A percentile compares a stretch with the other conserved stretches of the same genome.
phyloP scores from a whole-genome alignment of 2,888 invertebrate genomes.

The Agonum fuliginosum region DNA sequence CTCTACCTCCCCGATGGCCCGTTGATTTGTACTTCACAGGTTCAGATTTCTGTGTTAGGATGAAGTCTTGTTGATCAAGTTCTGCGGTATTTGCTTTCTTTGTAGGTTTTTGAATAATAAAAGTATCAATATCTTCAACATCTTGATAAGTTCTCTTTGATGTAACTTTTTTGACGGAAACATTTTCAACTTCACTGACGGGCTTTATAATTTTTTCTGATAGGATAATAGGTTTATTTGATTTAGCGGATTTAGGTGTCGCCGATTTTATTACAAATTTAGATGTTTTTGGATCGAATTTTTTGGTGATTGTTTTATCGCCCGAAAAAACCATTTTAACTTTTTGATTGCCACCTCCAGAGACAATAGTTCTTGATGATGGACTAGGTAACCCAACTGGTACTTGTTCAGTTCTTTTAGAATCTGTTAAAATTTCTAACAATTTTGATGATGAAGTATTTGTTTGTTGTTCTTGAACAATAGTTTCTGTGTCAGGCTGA shows the following conservation, averaged over 20 bases:
- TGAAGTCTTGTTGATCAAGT: conserved; percentile 45
- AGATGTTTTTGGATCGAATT: conserved; percentile 58
- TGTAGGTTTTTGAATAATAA: conserved; percentile 69
- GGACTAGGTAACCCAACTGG: background rate
- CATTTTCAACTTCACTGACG: conserved; percentile 63
- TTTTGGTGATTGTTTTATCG: conserved; percentile 60
- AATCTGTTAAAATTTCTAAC: conserved; percentile 76
- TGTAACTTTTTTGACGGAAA: conserved; percentile 67
- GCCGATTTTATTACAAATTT: conserved; percentile 63
- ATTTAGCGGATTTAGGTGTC: conserved; percentile 59
- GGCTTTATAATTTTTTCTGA: conserved; percentile 71
- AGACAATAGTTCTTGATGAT: conserved; percentile 1
- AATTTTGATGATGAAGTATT: conserved; percentile 75
- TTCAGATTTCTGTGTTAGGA: conserved; percentile 53
- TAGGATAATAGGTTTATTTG: conserved; percentile 69
- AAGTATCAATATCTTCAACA: conserved; percentile 71
- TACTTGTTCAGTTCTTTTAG: conserved; percentile 64
- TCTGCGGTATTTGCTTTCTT: conserved; percentile 62
- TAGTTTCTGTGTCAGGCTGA: conserved; percentile 54
- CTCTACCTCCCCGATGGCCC: conserved; percentile 61
- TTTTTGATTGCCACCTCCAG: conserved; percentile 43
- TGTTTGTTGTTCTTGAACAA: conserved; percentile 67
- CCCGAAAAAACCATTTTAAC: conserved; percentile 52
- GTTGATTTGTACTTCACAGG: conserved; percentile 52
- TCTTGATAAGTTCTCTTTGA: conserved; percentile 68